A percentile compares a stretch with the other conserved stretches of the same genome.
These are phyloP conservation scores for Neomonachus schauinslandi DNA, from an alignment of 2,113 vertebrate species.

Conservation along the genomic window DNA sequence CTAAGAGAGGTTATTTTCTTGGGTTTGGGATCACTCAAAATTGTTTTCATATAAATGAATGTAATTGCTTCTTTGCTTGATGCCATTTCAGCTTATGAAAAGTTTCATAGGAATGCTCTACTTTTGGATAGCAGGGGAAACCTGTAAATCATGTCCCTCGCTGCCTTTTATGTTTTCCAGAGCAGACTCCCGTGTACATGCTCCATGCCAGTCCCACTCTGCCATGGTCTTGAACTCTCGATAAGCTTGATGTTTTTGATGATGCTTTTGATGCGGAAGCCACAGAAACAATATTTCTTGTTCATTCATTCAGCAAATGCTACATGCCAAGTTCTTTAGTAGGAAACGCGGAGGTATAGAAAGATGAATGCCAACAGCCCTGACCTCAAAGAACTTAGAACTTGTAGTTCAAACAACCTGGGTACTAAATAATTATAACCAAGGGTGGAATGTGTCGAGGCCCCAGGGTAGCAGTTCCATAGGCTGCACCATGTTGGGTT, in stretches of 20 bases:
- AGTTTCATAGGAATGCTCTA: not conserved
- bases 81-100: not conserved
- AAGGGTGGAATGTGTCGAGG: not conserved
- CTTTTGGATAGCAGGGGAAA: not conserved
- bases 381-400: not conserved
- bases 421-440: not conserved
- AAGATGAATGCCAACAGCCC: not conserved
- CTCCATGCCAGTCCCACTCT: not conserved
- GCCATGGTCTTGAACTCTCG: not conserved
- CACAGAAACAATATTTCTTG: conserved; percentile 5
- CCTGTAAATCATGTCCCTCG: not conserved
- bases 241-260: not conserved
- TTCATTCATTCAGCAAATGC: not conserved
- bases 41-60: not conserved
- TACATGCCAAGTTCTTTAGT: not conserved
- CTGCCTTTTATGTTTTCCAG: not conserved
- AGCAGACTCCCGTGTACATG: not conserved
- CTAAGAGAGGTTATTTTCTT: not conserved
- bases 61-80: not conserved
- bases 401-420: not conserved
- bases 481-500: not conserved
- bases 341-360: not conserved
- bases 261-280: not conserved
- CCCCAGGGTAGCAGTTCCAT: not conserved
- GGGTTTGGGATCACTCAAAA: not conserved